phyloP scores from a whole-genome alignment of 2,113 vertebrate species.

The Formicarius rufipectus region DNA sequence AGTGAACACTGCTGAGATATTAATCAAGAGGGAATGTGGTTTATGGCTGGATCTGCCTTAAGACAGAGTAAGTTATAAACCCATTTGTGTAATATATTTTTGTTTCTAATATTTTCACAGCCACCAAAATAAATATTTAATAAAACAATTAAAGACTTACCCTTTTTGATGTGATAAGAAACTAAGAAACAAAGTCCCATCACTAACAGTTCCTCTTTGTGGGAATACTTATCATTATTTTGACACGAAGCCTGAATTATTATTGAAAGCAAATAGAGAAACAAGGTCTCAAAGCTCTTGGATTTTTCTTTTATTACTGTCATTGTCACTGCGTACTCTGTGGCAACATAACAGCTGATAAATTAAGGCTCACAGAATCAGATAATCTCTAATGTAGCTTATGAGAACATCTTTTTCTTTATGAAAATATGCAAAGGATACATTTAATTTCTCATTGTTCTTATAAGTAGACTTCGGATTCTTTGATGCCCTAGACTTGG shows the following conservation, averaged over 20 bases:
- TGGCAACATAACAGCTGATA: slow-evolving; percentile 56
- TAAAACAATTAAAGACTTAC: slow-evolving; percentile 73
- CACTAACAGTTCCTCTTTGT: slow-evolving; percentile 68
- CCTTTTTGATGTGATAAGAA: slow-evolving; percentile 66
- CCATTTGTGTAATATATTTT: slow-evolving; percentile 69
- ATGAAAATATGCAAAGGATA: slow-evolving; percentile 45
- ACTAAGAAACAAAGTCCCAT: slow-evolving; percentile 62
- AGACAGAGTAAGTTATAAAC: slow-evolving; percentile 66
- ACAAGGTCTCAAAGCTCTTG: slow-evolving; percentile 58
- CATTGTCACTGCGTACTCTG: slow-evolving; percentile 53
- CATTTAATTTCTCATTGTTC: slow-evolving; percentile 59
- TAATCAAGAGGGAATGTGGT: slow-evolving; percentile 68
- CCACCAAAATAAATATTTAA: slow-evolving; percentile 76
- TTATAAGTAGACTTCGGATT: neutral
- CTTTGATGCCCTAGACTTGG: neutral
- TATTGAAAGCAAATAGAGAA: slow-evolving; percentile 75
- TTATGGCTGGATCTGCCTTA: slow-evolving; percentile 58
- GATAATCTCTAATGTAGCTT: slow-evolving; percentile 53
- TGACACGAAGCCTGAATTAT: slow-evolving; percentile 72
- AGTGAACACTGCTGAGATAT: slow-evolving; percentile 60
- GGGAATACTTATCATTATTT: slow-evolving; percentile 74
- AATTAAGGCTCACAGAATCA: slow-evolving; percentile 59
- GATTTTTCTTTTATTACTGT: slow-evolving; percentile 66
- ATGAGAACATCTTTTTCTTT: slow-evolving; percentile 44
- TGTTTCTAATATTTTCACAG: slow-evolving; percentile 72